Evolutionary conservation across 2,113 vertebrate genomes (phyloP), one percentile per base, ranked within the genome.

Genomic region (Megaptera novaeangliae): DNA sequence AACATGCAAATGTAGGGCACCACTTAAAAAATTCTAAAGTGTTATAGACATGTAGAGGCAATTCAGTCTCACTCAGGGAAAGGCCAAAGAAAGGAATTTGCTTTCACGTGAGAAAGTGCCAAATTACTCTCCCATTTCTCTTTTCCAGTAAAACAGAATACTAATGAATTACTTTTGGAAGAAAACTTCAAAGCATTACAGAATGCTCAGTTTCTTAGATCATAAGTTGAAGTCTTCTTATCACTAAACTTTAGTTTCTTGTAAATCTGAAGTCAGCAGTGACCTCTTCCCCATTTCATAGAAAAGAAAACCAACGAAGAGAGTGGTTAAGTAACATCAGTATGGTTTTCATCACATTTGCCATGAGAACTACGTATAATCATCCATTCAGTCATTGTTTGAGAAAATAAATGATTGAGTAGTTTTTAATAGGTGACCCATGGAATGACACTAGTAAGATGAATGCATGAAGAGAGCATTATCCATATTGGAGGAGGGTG

Each of bases 261-360:
- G 86, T 97, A 95, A 97, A 90, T 84, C 52, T 20, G 90, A 96
- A 95, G 90, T 97, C 94, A 96, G 82, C 83, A 34, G 44, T 96
- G 96, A 94, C 69, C 69, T 97, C 98, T 98, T 98, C 98, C 95
- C 87, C 87, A 96, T 97, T 98, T 98, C 96, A 2, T 77, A 97
- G 98, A 98, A 98, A 96, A 97, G 95, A 93, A 89, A 91, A 94
- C 71, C 86, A 72, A 96, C 49, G 81, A 93, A 86, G 77, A 74
- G 21, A 44, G 72, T 78, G 85, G 82, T 95, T 92, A 96, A 72
- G 94, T 75, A 93, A 97, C 49, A 57, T 36, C 31, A 71, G 6
- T 27, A 12, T 6, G 20, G 29, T 63, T 97, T 83, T 95, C 64
- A 89, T 89, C 27, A n/a, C 44, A 17, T 74, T 61, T 78, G 66